A percentile compares a stretch with the other conserved stretches of the same genome.
These are phyloP conservation scores for Gymnothorax javanicus DNA, from an alignment of 2,797 vertebrate species.

Conservation along the genomic window DNA sequence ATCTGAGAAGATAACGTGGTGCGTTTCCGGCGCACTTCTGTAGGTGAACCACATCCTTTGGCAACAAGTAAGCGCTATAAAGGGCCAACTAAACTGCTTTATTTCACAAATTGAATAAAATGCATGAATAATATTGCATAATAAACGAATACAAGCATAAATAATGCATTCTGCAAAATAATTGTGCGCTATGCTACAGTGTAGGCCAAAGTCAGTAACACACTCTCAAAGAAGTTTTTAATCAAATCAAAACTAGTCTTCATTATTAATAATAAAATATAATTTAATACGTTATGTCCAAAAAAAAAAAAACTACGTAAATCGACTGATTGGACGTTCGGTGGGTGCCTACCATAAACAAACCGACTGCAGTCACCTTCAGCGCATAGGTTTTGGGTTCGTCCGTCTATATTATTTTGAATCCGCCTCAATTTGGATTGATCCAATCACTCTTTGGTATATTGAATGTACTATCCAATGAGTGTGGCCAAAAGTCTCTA, in stretches of 20 bases:
- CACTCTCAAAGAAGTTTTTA: background rate
- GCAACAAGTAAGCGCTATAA: conserved; percentile 16
- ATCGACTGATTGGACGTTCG: background rate
- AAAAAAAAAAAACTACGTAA: background rate
- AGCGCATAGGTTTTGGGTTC: background rate
- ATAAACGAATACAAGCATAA: background rate
- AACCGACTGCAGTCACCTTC: background rate
- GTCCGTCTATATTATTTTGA: background rate
- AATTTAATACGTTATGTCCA: too few relatives aligned
- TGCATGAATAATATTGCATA: background rate
- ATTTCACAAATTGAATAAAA: background rate
- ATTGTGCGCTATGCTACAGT: background rate
- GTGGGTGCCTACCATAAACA: background rate
- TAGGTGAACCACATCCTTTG: conserved; percentile 72
- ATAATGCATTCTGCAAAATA: background rate
- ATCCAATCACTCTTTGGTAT: conserved; percentile 23
- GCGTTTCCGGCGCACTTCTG: conserved; percentile 66
- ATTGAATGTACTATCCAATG: conserved; percentile 19
- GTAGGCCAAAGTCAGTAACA: background rate
- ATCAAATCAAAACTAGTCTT: background rate
- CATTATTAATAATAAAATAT: too few relatives aligned
- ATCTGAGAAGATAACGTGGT: conserved; percentile 7
- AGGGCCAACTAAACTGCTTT: background rate
- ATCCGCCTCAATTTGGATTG: background rate
- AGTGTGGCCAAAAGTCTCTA: background rate